A percentile compares a stretch with the other conserved stretches of the same genome.
These are phyloP conservation scores for Neomorphus geoffroyi DNA, from an alignment of 2,797 vertebrate species.

Conservation along the genomic window DNA sequence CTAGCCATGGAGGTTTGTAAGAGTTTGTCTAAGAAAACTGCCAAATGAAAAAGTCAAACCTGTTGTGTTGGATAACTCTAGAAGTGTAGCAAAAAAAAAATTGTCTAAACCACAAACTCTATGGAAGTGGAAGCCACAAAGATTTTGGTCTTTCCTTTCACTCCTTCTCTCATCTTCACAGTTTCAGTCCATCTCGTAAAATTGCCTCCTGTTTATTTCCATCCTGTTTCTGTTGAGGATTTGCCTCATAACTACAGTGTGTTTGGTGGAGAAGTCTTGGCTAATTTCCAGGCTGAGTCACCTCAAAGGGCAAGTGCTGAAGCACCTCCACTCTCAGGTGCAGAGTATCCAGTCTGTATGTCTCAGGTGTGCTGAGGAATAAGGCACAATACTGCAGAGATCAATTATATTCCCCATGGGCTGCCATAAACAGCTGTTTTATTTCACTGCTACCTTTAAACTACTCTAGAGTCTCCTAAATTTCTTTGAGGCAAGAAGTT, in stretches of 20 bases:
- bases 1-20: background rate
- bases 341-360: background rate
- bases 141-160: background rate
- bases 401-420: background rate
- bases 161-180: background rate
- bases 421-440: background rate
- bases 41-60: background rate
- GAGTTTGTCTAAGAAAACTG: background rate
- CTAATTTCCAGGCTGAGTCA: background rate
- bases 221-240: background rate
- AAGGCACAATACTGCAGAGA: background rate
- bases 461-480: background rate
- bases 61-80: background rate
- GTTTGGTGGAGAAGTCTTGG: conserved; percentile 1
- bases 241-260: background rate
- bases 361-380: background rate
- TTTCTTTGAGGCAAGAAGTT: background rate
- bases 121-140: background rate
- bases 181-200: background rate
- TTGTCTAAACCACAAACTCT: background rate
- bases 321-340: background rate
- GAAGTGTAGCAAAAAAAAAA: background rate
- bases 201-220: background rate
- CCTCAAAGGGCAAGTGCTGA: background rate
- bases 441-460: background rate